Base-by-base conservation (phyloP, 1,140 invertebrate species). In the Pseudachorutes palmiensis region DNA sequence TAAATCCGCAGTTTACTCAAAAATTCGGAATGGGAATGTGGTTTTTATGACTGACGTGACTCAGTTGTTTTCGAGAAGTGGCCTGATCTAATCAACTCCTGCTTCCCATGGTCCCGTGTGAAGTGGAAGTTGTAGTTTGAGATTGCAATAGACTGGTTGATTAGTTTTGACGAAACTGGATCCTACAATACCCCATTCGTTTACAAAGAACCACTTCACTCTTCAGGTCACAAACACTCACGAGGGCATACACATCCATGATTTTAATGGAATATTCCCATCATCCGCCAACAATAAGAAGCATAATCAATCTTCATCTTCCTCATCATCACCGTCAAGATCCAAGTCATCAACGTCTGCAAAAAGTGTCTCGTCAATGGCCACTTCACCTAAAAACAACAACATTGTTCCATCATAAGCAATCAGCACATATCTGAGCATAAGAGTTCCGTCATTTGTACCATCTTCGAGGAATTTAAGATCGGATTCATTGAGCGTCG, bases 331-430 rank as follows among this genome's bases (percentile, higher is more conserved):
- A 69, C 90, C 90, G 73, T 86, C 87, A 58, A 95, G 78, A 70
- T 94, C 92, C 33, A 95, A 80, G 77, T 94, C 91, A 72, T 93
- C 91, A 66, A 95, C 78, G 80, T 94, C 90, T 86, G 95, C 91
- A 78, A 96, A 96, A 3, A 97, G 78, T 57, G 90, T 90, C 80
- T 97, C 94, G 80, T 97, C 92, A 24, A 96, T 92, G 80, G 94
- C 92, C 1, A 96, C 90, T 70, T 63, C 41, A 12, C 26, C 90
- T 86, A 95, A 90, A 77, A 96, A 96, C 3, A 96, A 78, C 51
- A 90, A 90, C 80, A 96, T n/a, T n/a, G n/a, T n/a, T n/a, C n/a
- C n/a, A n/a, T n/a, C 93, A 80, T 96, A 92, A 24, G 96, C 91
- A 80, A 94, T 92, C 1, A 96, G 90, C 69, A 14, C 16, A n/a